Percentiles rank a stretch among this genome's conserved stretches.
Evolutionary conservation across 1,140 invertebrate species (phyloP).

Genomic region (Idris sp.): DNA sequence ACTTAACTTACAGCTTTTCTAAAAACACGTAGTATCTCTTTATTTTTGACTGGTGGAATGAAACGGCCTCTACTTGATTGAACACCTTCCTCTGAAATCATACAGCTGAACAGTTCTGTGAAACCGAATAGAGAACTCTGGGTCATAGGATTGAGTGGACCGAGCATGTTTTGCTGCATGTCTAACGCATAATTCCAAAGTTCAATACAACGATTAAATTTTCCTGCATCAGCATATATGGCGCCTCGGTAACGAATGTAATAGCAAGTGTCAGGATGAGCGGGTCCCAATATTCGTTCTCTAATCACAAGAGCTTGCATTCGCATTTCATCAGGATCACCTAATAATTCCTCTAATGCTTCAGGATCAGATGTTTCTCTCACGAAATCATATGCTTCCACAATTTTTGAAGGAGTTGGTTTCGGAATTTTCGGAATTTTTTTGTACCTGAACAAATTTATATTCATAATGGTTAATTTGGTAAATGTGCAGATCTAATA

Average conservation of each 20-base stretch:
- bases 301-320: conserved; percentile 97
- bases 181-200: conserved; percentile 98
- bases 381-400: conserved; percentile 92
- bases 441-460: conserved; percentile 73
- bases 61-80: conserved; percentile 84
- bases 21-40: conserved; percentile 90
- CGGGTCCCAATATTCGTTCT: conserved; percentile 93
- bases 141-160: conserved; percentile 95
- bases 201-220: conserved; percentile 93
- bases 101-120: conserved; percentile 96
- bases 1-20: conserved; percentile 84
- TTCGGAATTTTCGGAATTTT: conserved; percentile 82
- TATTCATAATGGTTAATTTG: too few species aligned
- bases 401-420: conserved; percentile 82
- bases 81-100: conserved; percentile 88
- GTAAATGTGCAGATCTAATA: too few species aligned
- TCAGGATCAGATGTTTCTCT: conserved; percentile 88
- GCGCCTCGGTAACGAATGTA: conserved; percentile 96
- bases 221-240: conserved; percentile 95
- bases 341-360: conserved; percentile 90
- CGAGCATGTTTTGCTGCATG: conserved; percentile 95
- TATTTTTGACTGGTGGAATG: conserved; percentile 87
- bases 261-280: conserved; percentile 97
- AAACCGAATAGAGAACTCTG: conserved; percentile 95
- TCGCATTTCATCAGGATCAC: conserved; percentile 96